Conservation (phyloP, 2,797 vertebrate genomes). For the Novumbra hubbsi region DNA sequence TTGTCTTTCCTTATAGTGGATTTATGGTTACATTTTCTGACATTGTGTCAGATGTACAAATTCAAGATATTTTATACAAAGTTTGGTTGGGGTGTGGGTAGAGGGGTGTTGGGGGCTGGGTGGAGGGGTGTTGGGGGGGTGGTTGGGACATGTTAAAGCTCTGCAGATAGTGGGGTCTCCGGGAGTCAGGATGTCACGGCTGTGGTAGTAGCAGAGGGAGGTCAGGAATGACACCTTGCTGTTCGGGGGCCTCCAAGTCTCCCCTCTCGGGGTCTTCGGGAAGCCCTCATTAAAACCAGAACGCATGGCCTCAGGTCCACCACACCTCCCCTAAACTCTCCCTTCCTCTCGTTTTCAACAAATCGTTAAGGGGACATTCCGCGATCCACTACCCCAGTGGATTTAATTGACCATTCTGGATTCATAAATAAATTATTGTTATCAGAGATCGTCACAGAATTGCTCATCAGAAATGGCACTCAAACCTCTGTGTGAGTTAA, state of each 20-base stretch:
- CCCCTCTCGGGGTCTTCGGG: slow-evolving; percentile 49
- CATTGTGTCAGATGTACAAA: too few relatives aligned
- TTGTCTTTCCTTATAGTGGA: too few relatives aligned
- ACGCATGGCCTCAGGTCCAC: slow-evolving; percentile 14
- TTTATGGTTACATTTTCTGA: too few relatives aligned
- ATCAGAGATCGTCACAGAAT: background rate
- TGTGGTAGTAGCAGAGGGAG: slow-evolving; percentile 48
- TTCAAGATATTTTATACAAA: too few relatives aligned
- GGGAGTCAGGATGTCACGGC: slow-evolving; percentile 28
- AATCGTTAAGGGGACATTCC: background rate
- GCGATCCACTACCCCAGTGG: background rate
- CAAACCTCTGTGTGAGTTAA: slow-evolving; percentile 5
- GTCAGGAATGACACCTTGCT: slow-evolving; percentile 40
- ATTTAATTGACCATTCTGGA: background rate
- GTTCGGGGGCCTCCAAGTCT: slow-evolving; percentile 36
- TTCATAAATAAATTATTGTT: background rate
- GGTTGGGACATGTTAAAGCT: background rate
- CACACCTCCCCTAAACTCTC: background rate
- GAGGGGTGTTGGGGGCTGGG: background rate
- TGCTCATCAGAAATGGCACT: slow-evolving; percentile 21
- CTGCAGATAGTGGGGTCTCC: slow-evolving; percentile 15
- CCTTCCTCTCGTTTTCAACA: background rate
- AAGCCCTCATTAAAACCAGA: slow-evolving; percentile 64
- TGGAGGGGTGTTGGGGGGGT: background rate
- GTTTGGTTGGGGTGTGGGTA: background rate